Conservation (phyloP, 2,888 invertebrate species). For the Nephrotoma flavescens region DNA sequence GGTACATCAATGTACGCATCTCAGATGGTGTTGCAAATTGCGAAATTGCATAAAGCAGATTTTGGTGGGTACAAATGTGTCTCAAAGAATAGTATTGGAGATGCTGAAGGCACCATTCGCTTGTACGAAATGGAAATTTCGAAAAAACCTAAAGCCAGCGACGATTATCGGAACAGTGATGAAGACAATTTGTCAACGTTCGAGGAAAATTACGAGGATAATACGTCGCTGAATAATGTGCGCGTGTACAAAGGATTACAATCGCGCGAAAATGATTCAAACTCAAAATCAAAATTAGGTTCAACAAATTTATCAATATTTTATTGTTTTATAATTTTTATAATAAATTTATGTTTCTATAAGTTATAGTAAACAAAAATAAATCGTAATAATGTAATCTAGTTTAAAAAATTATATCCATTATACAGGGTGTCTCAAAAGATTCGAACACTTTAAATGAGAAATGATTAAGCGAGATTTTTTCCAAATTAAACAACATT, state of each 20-base stretch:
- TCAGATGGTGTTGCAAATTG: slow-evolving; percentile 66
- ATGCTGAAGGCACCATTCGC: slow-evolving; percentile 77
- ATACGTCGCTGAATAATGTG: neutral
- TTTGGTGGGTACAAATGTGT: slow-evolving; percentile 83
- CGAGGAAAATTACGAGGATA: neutral
- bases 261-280: neutral
- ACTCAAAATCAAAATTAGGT: neutral
- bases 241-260: neutral
- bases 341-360: neutral
- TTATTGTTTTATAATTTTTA: neutral
- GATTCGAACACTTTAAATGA: no score
- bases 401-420: neutral
- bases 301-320: neutral
- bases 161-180: neutral
- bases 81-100: slow-evolving; percentile 84
- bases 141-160: neutral
- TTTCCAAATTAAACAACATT: no score
- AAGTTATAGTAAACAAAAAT: neutral
- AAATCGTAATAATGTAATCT: neutral
- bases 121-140: slow-evolving; percentile 58
- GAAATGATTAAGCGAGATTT: no score
- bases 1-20: slow-evolving; percentile 70
- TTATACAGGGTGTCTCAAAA: no score
- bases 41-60: slow-evolving; percentile 58
- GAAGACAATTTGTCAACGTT: neutral